Evolutionary conservation across 2,113 vertebrate species (phyloP), one percentile per base, ranked within the genome.

Genomic region (Ammodramus savannarum): DNA sequence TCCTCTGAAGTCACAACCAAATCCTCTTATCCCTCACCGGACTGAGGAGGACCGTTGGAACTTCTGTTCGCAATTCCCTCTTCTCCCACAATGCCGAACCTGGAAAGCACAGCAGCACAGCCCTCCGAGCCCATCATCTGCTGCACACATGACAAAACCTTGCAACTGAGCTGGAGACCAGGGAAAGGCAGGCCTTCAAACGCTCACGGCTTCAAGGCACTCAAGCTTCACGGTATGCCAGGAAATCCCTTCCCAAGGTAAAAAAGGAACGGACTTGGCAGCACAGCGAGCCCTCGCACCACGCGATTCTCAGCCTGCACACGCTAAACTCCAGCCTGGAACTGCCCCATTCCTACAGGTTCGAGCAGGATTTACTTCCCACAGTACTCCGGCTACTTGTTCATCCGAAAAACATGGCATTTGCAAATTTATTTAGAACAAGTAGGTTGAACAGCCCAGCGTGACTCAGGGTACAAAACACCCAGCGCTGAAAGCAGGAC

Each of bases 341-440:
- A 51, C 20, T 48, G 80, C 77, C 76, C 52, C 55, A 25, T 34
- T 92, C 84, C 6, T 66, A n/a, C 90, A 93, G 61, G 84, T 73
- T 92, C 14, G 13, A 89, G 89, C 87, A 94, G 66, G 74, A 75
- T 27, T 87, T 9, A 38, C 44, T 96, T 93, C 86, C 80, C 95
- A 94, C 73, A 95, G 77, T 72, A 86, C 90, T 72, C 3, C 11
- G 44, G 27, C 74, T 65, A 75, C 71, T 46, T 6, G 49, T 43
- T 95, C 91, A 87, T 27, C 66, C 12, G 20, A 68, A 62, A 68
- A 89, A 82, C 7, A 87, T 0, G 36, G 80, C 58, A 74, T 75
- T 92, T 88, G 41, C 86, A 86, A 94, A 87, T 84, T 38, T 84
- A 84, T 86, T 95, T 48, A 86, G 86, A 93, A 90, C 31, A 63